Evolutionary conservation across 2,797 vertebrate genomes (phyloP).

Genomic region (Erithacus rubecula): DNA sequence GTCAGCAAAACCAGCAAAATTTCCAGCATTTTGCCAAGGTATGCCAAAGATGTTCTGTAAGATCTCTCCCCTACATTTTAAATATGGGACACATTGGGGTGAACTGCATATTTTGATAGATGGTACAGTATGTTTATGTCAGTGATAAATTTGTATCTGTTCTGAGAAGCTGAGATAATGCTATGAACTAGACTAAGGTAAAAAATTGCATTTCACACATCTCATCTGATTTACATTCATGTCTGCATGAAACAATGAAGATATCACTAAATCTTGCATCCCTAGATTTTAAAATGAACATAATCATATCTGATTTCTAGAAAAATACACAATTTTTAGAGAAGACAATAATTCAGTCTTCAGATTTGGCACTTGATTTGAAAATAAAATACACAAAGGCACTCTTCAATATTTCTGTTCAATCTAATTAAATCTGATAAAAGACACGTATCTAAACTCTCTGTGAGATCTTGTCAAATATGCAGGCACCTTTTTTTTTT

Average conservation of each 20-base stretch:
- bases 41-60: not conserved
- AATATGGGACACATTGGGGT: not conserved
- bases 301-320: not conserved
- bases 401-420: not conserved
- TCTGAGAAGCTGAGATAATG: not conserved
- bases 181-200: not conserved
- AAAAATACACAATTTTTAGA: not conserved
- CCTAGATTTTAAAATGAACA: not conserved
- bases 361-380: not conserved
- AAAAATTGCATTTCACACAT: not conserved
- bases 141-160: not conserved
- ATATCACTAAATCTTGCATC: not conserved
- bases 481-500: rapidly evolving
- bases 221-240: not conserved
- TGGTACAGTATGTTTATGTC: not conserved
- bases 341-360: not conserved
- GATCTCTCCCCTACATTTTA: not conserved
- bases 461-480: not conserved
- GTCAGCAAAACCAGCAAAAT: not conserved
- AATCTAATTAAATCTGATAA: not conserved
- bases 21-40: not conserved
- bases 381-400: not conserved
- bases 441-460: not conserved
- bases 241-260: not conserved
- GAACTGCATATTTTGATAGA: not conserved